Conservation (phyloP, 2,113 vertebrate species). For the Tylochromis polylepis region DNA sequence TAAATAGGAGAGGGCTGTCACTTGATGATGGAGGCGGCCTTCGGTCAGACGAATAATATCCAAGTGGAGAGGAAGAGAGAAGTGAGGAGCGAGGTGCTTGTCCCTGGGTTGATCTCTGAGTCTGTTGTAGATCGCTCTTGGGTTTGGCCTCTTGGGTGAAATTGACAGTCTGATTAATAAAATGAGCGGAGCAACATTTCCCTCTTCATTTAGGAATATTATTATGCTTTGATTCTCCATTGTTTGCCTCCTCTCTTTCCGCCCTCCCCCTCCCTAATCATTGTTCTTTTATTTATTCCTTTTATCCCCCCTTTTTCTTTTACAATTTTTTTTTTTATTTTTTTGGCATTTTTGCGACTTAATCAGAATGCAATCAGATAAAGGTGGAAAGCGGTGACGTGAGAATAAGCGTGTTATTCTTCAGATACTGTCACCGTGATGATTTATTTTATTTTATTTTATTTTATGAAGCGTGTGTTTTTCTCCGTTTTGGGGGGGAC, state of each 20-base stretch:
- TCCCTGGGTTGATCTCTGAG: slow-evolving; percentile 85
- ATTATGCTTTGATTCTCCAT: slow-evolving; percentile 99
- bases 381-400: background rate
- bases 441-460: background rate
- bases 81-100: slow-evolving; percentile 85
- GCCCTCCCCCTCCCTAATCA: slow-evolving; percentile 50
- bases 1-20: slow-evolving; percentile 99
- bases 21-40: slow-evolving; percentile 98
- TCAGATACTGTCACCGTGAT: background rate
- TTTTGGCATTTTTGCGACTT: background rate
- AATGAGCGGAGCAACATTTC: slow-evolving; percentile 97
- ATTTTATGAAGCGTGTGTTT: background rate
- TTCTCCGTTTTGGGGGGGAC: background rate
- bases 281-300: slow-evolving; percentile 47
- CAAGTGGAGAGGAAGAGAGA: slow-evolving; percentile 92
- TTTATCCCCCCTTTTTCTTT: slow-evolving; percentile 1
- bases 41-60: slow-evolving; percentile 97
- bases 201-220: slow-evolving; percentile 99
- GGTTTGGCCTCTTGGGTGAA: slow-evolving; percentile 99
- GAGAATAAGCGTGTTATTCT: background rate
- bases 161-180: slow-evolving; percentile 99
- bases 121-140: slow-evolving; percentile 89
- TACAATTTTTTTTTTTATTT: background rate
- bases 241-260: slow-evolving; percentile 80
- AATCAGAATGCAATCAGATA: background rate